Evolutionary conservation across 2,113 vertebrate species (phyloP).

Genomic region (Seriola dumerili): DNA sequence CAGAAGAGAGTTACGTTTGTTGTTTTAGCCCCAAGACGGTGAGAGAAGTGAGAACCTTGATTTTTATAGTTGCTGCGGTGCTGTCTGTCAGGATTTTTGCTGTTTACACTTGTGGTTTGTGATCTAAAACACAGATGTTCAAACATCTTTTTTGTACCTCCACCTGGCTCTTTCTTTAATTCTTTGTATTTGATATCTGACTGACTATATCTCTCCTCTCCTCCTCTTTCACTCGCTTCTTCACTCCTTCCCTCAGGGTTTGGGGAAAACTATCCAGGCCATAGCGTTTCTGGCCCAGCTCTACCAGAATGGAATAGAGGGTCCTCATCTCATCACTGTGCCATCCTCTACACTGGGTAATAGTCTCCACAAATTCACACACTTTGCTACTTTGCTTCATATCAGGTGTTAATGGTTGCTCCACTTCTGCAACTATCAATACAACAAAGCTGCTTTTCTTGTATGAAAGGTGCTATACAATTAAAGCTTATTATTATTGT

Average conservation of each 20-base stretch:
- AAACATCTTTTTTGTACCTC: neutral
- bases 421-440: too few relatives aligned
- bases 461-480: too few relatives aligned
- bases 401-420: neutral
- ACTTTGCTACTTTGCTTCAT: neutral
- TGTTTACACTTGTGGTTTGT: neutral
- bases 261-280: constrained; percentile 98
- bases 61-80: neutral
- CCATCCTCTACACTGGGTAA: constrained; percentile 96
- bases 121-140: constrained; percentile 3
- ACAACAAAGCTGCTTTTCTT: too few relatives aligned
- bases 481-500: too few relatives aligned
- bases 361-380: neutral
- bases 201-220: neutral
- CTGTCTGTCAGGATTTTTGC: neutral
- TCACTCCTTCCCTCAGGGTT: constrained; percentile 85
- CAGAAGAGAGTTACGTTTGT: neutral
- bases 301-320: constrained; percentile 88
- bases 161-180: constrained; percentile 13
- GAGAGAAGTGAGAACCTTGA: constrained; percentile 19
- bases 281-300: constrained; percentile 95
- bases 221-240: neutral
- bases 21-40: neutral
- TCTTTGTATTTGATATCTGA: neutral
- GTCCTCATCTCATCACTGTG: constrained; percentile 95